Base-by-base conservation (phyloP, 35 echinoderm and acorn worm species). In the Lytechinus pictus region DNA sequence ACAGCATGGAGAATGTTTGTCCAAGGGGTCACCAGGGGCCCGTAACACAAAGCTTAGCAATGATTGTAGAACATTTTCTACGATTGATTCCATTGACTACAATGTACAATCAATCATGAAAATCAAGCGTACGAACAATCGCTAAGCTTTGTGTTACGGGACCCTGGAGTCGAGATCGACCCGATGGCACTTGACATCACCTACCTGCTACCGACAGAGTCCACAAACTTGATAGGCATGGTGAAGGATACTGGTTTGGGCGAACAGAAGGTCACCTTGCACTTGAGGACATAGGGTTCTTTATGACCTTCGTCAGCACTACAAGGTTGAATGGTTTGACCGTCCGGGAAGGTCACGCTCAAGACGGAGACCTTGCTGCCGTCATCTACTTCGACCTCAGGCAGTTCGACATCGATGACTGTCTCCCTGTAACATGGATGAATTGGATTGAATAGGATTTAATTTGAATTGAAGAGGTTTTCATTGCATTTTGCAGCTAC, bases 161-260 rank as follows among this genome's bases (percentile, higher is more conserved):
- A 0, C 33, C 0, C 33, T 1, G 33, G 33, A 44, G 33, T 44
- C 33, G 1, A 44, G 33, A 44, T 44, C 2, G 33, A 44, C 33
- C 2, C 33, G 2, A 44, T 44, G 33, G 33, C 33, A 44, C 33
- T 44, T 44, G 33, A 44, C 33, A 44, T 44, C 33, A 44, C 33
- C 33, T 44, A 99, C 98, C 98, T 97, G 94, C 97, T 97, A 87
- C 98, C 98, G 55, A 95, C 86, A 3, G 96, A 93, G 87, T 99
- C 98, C 14, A 97, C 86, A 97, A 99, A 99, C 90, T 97, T 99
- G 89, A 99, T 96, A 2, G 96, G 96, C 57, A 96, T 95, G 27
- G 98, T 97, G 96, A 99, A 99, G 28, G 98, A 99, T 52, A 99
- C 98, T 6, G 97, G 98, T 89, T 96, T 99, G 14, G 98, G 97